phyloP scores from a whole-genome alignment of 2,797 vertebrate genomes.

The Enteromius paludinosus region DNA sequence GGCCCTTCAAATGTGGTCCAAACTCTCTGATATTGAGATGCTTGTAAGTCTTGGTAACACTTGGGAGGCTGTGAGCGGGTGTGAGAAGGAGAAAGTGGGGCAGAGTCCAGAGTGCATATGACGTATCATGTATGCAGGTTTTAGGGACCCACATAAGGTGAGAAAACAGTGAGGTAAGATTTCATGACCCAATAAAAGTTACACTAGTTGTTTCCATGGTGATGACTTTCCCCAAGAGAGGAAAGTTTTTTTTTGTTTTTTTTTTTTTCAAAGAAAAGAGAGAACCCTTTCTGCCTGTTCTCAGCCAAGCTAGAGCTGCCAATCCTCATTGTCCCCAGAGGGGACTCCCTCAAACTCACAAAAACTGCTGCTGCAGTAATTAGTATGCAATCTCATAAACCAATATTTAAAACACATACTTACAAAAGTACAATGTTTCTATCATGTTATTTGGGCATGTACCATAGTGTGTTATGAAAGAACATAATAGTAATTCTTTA shows the following conservation, averaged over 20 bases:
- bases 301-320: background rate
- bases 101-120: background rate
- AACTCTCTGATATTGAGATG: background rate
- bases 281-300: background rate
- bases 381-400: background rate
- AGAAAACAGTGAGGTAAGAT: conserved; percentile 1
- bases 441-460: background rate
- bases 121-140: background rate
- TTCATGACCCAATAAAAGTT: background rate
- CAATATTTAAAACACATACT: background rate
- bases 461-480: background rate
- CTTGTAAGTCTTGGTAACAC: background rate
- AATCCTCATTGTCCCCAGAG: conserved; percentile 2
- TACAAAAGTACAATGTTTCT: background rate
- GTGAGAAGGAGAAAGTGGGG: background rate
- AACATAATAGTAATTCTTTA: background rate
- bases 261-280: background rate
- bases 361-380: background rate
- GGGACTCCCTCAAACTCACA: background rate
- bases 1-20: background rate
- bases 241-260: background rate
- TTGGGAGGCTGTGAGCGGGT: background rate
- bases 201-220: background rate
- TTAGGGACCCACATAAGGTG: background rate
- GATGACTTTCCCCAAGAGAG: background rate